Evolutionary conservation across 64 coral and sea anemone genomes (phyloP).

Genomic region (Montipora capricornis): DNA sequence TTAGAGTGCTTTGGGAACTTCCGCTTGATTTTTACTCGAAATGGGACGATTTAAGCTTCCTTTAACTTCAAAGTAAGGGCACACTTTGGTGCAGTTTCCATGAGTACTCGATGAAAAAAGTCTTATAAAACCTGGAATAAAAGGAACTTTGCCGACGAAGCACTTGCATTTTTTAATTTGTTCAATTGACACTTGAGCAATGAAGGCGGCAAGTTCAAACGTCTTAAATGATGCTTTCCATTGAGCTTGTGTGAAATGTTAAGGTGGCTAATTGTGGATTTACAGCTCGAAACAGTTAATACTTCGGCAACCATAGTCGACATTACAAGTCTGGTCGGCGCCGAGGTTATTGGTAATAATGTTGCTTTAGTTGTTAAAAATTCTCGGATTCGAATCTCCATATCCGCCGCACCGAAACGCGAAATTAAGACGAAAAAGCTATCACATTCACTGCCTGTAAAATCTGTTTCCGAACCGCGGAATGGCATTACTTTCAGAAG

Average conservation of each 20-base stretch:
- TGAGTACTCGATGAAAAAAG: background rate
- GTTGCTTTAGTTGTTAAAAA: constrained; percentile 39
- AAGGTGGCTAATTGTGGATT: constrained; percentile 61
- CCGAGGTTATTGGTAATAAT: constrained; percentile 10
- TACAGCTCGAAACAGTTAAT: constrained; percentile 52
- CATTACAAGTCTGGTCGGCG: constrained; percentile 24
- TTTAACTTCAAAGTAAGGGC: background rate
- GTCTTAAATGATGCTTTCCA: constrained; percentile 20
- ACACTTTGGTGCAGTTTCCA: background rate
- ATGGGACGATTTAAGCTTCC: background rate
- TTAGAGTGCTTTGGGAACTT: background rate
- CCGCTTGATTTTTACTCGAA: background rate
- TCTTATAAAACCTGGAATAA: background rate
- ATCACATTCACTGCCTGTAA: constrained; percentile 32
- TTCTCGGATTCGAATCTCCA: background rate
- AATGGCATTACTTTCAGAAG: constrained; percentile 19
- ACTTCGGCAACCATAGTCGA: constrained; percentile 19
- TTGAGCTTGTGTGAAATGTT: constrained; percentile 28
- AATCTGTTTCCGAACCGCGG: constrained; percentile 19
- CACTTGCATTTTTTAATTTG: constrained; percentile 7
- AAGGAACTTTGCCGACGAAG: background rate
- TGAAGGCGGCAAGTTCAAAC: constrained; percentile 47
- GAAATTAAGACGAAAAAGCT: constrained; percentile 62
- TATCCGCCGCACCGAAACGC: constrained; percentile 5
- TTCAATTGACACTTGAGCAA: constrained; percentile 53